Base-by-base conservation (phyloP, 2,888 invertebrate genomes). In the Helobdella robusta region DNA sequence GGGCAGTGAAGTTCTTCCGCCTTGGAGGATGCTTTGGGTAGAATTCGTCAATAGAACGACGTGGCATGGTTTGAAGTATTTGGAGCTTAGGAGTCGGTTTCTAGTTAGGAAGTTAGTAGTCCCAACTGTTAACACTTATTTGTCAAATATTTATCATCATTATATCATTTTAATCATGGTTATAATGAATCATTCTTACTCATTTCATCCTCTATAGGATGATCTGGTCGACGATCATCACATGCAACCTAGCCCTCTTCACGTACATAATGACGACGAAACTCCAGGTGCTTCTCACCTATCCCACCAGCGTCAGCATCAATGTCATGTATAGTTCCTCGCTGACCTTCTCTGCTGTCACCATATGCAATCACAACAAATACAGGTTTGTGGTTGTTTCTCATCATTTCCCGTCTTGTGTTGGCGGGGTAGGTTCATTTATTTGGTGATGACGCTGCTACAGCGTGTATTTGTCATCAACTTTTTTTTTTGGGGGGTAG, bases 301-400 rank as follows among this genome's bases (percentile, higher is more conserved):
- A 54, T 25, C 60, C 64, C 5, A 40, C 48, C 30, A 3, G 34
- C 35, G 50, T 68, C 40, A 65, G 48, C 28, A 63, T 68, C 34
- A 54, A 40, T 0, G 54, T 68, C 59, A 40, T 36, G 25, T 65
- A 68, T 40, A 67, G 36, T 35, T 61, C 65, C 56, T 34, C 65
- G 15, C 30, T 67, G 5, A 64, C 61, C 2, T 65, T 68, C 30
- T 64, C 68, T 0, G 68, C 68, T 11, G 54, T 67, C 59, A 68
- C 68, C 36, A 56, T 68, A 32, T 68, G 68, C 46, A 68, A 68
- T 52, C 59, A 52, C 25, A 68, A 68, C 34, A 52, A 48, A 0
- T 68, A 62, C 65, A 68, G 67, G 68, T 68, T 4, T 18, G 11
- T n/a, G 11, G 11, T 11, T 40, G n/a, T n/a, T 15, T n/a, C 44